Evolutionary conservation across 2,797 vertebrate genomes (phyloP), one percentile per base, ranked within the genome.

Genomic region (Lerista edwardsae): DNA sequence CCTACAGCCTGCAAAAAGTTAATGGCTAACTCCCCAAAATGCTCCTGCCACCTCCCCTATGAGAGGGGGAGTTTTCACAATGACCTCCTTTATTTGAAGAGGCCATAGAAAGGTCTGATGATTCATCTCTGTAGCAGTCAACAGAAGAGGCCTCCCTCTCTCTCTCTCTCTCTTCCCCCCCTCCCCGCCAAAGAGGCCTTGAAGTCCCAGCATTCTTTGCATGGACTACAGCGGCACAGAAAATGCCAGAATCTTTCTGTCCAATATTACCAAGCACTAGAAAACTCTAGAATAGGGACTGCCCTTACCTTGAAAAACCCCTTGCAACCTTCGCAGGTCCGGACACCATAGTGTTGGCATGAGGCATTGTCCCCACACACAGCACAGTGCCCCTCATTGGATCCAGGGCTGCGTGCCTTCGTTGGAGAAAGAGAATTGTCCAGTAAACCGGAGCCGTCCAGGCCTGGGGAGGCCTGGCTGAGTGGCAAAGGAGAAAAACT

Each of bases 361-460:
- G 98, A 98, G 1, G 98, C 98, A 0, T 97, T 99, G 95, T 99
- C 98, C 41, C 98, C 98, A 51, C 98, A 99, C 75, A 99, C 98
- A 0, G 98, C 98, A 64, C 98, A 99, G 88, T 97, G 97, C 0
- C 98, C 98, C 91, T 99, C 98, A 0, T 91, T 96, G 39, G 96
- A 94, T 19, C 94, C 95, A 0, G 96, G 94, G 79, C 96, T 96
- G 65, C 96, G 96, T 11, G 91, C 84, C 91, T 98, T 98, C 82
- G 94, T 81, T 4, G 97, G 97, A 1, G 92, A 87, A 87, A 97
- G 87, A 0, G 93, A 88, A 39, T 90, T 94, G 15, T 98, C 97
- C 80, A 95, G 85, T 64, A 95, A 67, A 84, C 94, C 91, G 0
- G 97, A 95, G 84, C 94, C 94, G 51, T 97, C 97, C 64, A 97